phyloP scores from a whole-genome alignment of 2,888 invertebrate genomes.

The Lepidochitona cinerea region DNA sequence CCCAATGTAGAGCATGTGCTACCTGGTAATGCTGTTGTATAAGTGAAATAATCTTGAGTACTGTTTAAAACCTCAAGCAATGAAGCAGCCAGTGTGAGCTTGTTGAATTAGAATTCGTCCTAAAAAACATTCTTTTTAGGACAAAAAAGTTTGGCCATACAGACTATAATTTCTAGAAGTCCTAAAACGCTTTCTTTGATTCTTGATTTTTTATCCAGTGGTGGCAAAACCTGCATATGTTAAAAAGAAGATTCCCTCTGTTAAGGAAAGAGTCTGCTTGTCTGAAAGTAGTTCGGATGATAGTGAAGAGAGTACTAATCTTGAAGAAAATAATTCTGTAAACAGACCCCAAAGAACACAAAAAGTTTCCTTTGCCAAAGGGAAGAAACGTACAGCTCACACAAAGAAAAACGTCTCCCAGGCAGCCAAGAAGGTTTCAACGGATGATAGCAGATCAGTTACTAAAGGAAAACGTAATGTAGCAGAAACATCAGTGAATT shows the following conservation, averaged over 20 bases:
- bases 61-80: no score
- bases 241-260: not conserved
- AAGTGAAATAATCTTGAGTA: no score
- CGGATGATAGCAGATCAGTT: not conserved
- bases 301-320: conserved; percentile 16
- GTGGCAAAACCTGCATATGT: no score
- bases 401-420: not conserved
- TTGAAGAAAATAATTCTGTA: not conserved
- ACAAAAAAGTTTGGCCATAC: not conserved
- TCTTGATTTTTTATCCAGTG: no score
- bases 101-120: no score
- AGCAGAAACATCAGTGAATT: not conserved
- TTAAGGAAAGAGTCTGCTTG: conserved; percentile 32
- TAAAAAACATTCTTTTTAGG: not conserved
- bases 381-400: not conserved
- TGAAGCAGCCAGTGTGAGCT: no score
- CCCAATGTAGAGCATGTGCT: no score
- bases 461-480: not conserved
- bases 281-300: conserved; percentile 45
- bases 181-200: no score
- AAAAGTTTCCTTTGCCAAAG: no score
- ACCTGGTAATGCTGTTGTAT: no score
- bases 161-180: not conserved
- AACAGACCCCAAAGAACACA: no score
- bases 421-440: not conserved